Evolutionary conservation across 1,140 invertebrate species (phyloP).

Genomic region (Macrosteles quadrilineatus): DNA sequence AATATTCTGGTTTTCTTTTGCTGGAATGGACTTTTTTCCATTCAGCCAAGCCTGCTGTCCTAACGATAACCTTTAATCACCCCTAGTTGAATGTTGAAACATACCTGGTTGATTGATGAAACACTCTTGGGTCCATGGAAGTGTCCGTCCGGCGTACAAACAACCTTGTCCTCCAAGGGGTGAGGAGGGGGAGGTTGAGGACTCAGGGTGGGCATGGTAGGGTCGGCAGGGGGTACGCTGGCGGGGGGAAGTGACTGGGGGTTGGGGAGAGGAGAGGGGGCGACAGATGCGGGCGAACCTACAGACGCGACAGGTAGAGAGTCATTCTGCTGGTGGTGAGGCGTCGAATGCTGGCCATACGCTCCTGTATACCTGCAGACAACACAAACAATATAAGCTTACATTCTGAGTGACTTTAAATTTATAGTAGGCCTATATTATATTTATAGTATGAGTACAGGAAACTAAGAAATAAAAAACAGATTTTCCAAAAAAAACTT

Average conservation of each 20-base stretch:
- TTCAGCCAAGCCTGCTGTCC: too few species aligned
- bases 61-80: too few species aligned
- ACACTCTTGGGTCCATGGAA: constrained; percentile 56
- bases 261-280: constrained; percentile 75
- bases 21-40: too few species aligned
- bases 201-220: constrained; percentile 51
- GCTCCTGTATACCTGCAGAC: constrained; percentile 7
- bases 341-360: constrained; percentile 33
- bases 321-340: constrained; percentile 48
- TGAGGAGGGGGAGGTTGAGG: constrained; percentile 52
- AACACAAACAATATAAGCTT: not conserved
- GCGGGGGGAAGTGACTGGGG: constrained; percentile 73
- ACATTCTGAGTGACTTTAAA: not conserved
- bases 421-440: not conserved
- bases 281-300: constrained; percentile 72
- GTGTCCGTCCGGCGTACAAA: constrained; percentile 53
- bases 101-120: constrained; percentile 56
- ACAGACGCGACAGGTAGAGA: constrained; percentile 66
- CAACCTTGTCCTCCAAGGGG: constrained; percentile 52
- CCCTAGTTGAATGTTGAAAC: too few species aligned
- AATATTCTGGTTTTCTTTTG: too few species aligned
- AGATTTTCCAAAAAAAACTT: too few species aligned
- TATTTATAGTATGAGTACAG: too few species aligned
- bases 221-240: constrained; percentile 68
- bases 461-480: too few species aligned